Conservation (phyloP, 2,113 vertebrate species). For the Elaphurus davidianus region DNA sequence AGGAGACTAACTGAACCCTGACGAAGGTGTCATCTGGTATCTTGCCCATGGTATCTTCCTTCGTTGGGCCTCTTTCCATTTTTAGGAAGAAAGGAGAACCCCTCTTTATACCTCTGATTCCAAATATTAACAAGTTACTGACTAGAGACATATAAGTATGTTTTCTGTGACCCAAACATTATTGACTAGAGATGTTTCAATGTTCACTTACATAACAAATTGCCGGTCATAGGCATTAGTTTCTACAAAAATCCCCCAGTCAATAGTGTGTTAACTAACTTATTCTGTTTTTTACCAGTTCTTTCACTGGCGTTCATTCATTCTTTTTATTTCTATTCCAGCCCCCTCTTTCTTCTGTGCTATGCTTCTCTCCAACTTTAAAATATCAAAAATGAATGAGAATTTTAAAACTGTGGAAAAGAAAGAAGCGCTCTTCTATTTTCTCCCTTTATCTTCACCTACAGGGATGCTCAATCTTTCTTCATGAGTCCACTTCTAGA, state of each 20-base stretch:
- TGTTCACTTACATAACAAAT: neutral
- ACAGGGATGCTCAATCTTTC: neutral
- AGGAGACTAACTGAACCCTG: neutral
- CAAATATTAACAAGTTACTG: neutral
- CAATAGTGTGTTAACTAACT: neutral
- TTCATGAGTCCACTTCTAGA: neutral
- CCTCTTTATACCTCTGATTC: neutral
- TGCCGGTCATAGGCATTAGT: rapidly evolving
- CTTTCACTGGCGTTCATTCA: neutral
- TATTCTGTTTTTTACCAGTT: neutral
- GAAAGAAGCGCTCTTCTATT: neutral
- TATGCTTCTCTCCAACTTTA: neutral
- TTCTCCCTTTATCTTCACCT: neutral
- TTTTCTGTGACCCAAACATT: neutral
- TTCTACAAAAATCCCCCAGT: neutral
- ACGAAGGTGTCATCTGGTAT: neutral
- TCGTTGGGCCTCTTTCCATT: neutral
- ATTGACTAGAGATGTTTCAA: neutral
- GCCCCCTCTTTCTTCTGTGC: neutral
- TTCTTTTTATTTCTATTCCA: neutral
- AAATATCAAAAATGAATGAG: neutral
- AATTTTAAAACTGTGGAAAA: neutral
- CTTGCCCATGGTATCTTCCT: rapidly evolving
- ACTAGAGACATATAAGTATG: neutral
- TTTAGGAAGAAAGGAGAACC: neutral